phyloP scores from a whole-genome alignment of 2,888 invertebrate species.

The Balanococcus diminutus region DNA sequence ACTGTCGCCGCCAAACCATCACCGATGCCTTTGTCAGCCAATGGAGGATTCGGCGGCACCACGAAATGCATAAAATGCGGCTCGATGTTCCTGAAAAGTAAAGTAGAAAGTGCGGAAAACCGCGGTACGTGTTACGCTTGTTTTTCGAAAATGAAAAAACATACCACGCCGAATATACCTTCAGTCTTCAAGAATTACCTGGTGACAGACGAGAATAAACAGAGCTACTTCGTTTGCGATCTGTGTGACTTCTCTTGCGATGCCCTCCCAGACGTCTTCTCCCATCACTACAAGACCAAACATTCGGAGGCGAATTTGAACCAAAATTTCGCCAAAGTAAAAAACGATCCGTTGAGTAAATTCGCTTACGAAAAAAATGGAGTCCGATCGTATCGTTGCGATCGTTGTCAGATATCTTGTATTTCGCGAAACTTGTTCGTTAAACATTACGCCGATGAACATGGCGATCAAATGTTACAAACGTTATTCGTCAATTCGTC shows the following conservation, averaged over 20 bases:
- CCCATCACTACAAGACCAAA: not conserved
- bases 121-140: not conserved
- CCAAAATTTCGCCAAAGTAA: not conserved
- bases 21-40: not conserved
- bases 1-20: not conserved
- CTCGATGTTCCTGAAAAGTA: constrained; percentile 1
- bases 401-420: not conserved
- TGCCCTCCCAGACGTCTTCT: not conserved
- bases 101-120: not conserved
- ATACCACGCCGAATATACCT: not conserved
- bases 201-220: not conserved
- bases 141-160: not conserved
- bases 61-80: not conserved
- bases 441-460: not conserved
- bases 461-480: not conserved
- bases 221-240: not conserved
- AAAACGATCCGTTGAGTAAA: not conserved
- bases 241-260: not conserved
- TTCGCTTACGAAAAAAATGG: not conserved
- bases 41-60: not conserved
- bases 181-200: not conserved
- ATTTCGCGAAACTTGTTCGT: not conserved
- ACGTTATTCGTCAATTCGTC: too few species aligned
- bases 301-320: not conserved
- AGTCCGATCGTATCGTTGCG: not conserved